Percentiles rank a stretch among this genome's conserved stretches.
phyloP scores from a whole-genome alignment of 1,140 invertebrate species.

The Schlechtendalia chinensis region DNA sequence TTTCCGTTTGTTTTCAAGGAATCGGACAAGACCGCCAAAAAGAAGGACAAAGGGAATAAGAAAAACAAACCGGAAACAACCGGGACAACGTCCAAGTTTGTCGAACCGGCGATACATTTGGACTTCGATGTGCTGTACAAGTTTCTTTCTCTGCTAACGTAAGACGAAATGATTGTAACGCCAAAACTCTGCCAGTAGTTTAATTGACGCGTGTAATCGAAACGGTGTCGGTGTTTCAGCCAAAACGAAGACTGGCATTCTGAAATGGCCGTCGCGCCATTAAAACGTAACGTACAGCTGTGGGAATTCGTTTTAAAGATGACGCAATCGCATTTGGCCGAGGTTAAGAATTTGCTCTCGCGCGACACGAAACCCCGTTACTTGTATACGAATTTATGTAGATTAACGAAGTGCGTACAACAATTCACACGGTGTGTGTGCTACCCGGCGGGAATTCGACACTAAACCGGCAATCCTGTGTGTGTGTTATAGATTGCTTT shows the following conservation, averaged over 20 bases:
- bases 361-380: constrained; percentile 24
- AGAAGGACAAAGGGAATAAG: constrained; percentile 35
- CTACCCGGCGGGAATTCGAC: too few species aligned
- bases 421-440: too few species aligned
- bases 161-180: background rate
- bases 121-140: constrained; percentile 31
- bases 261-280: background rate
- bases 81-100: constrained; percentile 1
- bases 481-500: constrained; percentile 21
- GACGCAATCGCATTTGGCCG: background rate
- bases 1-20: background rate
- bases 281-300: constrained; percentile 20
- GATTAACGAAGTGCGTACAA: constrained; percentile 22
- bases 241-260: background rate
- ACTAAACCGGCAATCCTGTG: too few species aligned
- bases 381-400: constrained; percentile 35
- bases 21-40: constrained; percentile 24
- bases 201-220: background rate
- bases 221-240: constrained; percentile 29
- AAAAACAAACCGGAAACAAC: constrained; percentile 28
- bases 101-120: constrained; percentile 17
- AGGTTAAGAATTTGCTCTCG: background rate
- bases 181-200: background rate
- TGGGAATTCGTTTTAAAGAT: constrained; percentile 47
- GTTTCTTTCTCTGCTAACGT: constrained; percentile 41